Conservation (phyloP, 2,888 invertebrate genomes). For the Argyra leucocephala region DNA sequence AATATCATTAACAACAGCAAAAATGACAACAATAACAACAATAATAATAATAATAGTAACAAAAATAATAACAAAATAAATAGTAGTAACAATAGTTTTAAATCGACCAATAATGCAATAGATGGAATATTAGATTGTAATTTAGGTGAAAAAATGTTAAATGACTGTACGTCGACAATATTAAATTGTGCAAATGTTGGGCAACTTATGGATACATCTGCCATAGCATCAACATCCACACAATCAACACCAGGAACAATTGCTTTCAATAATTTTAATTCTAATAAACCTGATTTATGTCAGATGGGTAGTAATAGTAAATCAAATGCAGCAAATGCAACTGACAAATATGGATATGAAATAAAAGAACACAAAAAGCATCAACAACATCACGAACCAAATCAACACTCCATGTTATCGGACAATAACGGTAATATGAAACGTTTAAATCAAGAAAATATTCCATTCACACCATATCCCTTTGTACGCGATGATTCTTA, state of each 20-base stretch:
- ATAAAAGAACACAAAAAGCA: conserved; percentile 21
- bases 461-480: conserved; percentile 20
- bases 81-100: background rate
- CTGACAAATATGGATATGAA: background rate
- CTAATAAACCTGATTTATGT: conserved; percentile 13
- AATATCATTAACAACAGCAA: background rate
- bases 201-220: conserved; percentile 13
- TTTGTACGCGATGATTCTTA: conserved; percentile 20
- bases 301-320: conserved; percentile 8
- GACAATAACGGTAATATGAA: background rate
- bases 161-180: conserved; percentile 40
- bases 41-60: conserved; percentile 2
- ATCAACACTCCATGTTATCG: background rate
- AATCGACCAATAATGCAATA: conserved; percentile 15
- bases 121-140: background rate
- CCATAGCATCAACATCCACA: conserved; percentile 7
- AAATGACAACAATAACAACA: background rate
- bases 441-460: conserved; percentile 20
- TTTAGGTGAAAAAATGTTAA: conserved; percentile 30
- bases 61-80: too few relatives aligned
- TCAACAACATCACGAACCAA: conserved; percentile 19
- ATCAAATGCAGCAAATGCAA: background rate
- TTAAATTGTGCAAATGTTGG: conserved; percentile 38
- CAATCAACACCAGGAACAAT: background rate
- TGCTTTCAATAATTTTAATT: background rate